phyloP scores from a whole-genome alignment of 2,113 vertebrate species.

The Uropsilus gracilis region DNA sequence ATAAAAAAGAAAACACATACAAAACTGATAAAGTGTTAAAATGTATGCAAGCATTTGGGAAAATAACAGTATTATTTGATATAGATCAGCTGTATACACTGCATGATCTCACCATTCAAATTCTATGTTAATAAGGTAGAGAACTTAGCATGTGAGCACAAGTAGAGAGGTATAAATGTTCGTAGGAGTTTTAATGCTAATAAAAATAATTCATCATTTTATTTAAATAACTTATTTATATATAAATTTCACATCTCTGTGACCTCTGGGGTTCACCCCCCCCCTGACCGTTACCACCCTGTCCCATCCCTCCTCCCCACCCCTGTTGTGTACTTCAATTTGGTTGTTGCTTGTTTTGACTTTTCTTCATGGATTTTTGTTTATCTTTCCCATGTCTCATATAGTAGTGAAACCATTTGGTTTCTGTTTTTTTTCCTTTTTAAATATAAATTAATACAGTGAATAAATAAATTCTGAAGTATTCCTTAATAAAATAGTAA shows the following conservation, averaged over 20 bases:
- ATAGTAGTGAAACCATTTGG: too few species aligned
- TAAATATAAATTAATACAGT: background rate
- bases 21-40: background rate
- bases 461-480: background rate
- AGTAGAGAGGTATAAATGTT: background rate
- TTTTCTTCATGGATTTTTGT: too few species aligned
- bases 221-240: too few species aligned
- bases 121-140: background rate
- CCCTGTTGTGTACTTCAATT: too few species aligned
- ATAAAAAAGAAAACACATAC: background rate
- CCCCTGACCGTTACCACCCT: too few species aligned
- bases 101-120: background rate
- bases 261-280: too few species aligned
- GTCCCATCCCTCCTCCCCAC: too few species aligned
- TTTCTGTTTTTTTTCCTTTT: too few species aligned
- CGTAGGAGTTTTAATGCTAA: background rate
- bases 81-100: background rate
- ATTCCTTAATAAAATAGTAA: background rate
- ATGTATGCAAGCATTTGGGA: background rate
- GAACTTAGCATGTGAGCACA: background rate
- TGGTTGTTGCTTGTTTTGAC: too few species aligned
- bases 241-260: too few species aligned
- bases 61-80: background rate
- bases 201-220: too few species aligned
- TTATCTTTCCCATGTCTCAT: too few species aligned